Evolutionary conservation across 1,140 invertebrate genomes (phyloP), one percentile per base, ranked within the genome.

Genomic region (Ceratosolen fusciceps): DNA sequence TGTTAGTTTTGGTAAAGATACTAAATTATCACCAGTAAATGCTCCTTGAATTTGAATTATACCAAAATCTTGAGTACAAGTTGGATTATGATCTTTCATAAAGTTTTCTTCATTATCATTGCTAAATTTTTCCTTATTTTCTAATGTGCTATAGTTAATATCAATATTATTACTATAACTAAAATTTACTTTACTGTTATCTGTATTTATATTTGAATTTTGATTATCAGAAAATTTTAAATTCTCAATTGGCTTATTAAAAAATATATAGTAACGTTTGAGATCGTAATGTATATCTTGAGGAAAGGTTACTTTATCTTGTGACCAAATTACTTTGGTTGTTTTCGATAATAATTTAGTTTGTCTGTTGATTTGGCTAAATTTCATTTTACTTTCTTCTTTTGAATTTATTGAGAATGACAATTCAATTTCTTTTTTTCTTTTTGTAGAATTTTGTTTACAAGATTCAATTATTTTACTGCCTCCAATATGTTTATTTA

Each of bases 81-180:
- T 88, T 80, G 29, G 24, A 72, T 72, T 56, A 54, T 52, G 70
- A 74, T 74, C 34, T 62, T 80, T 73, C 14, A 89, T 89, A 47
- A 89, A 83, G 37, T 88, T 85, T 14, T 87, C 88, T 2, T 87
- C 89, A 26, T 87, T 86, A 65, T 88, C 82, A 37, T 81, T 89
- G 29, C 90, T 88, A 70, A 86, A 83, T 79, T 88, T 62, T 65
- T 83, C 77, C n/a, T 83, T 88, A 76, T 87, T 86, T 70, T 86
- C 83, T 52, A 89, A 86, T 2, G 89, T 88, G 81, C 89, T 91
- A 84, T 91, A 92, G 47, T 85, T 84, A 1, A 85, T 88, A 74
- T 93, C 92, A 80, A 91, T 89, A 37, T 91, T 90, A 83, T 92
- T 92, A 77, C 91, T 86, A 77, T 91, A 91, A 84, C 92, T 88